Conservation (phyloP, 1,140 invertebrate genomes). For the Polypedilum vanderplanki region DNA sequence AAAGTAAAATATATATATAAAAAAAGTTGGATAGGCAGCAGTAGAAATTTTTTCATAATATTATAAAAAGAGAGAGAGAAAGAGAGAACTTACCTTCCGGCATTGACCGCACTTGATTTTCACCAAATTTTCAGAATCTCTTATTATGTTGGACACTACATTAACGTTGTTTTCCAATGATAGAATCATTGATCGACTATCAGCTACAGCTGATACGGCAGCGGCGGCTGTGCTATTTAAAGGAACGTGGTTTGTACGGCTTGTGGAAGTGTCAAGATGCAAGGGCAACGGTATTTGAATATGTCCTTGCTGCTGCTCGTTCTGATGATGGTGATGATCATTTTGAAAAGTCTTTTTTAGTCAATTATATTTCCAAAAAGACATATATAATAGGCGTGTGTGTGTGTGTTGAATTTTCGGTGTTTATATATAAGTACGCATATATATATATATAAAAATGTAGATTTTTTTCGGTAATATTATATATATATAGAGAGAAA, state of each 20-base stretch:
- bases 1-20: not conserved
- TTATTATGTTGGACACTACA: conserved; percentile 24
- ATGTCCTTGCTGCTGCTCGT: not conserved
- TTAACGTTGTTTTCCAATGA: conserved; percentile 27
- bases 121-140: conserved; percentile 22
- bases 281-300: conserved; percentile 25
- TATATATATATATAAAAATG: conserved; percentile 5
- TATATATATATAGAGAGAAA: not conserved
- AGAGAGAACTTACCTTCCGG: conserved; percentile 8
- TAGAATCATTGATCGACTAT: conserved; percentile 23
- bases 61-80: not conserved
- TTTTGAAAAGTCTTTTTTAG: conserved; percentile 28
- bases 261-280: conserved; percentile 27
- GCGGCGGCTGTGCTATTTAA: conserved; percentile 8
- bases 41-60: not conserved
- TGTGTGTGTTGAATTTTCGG: not conserved
- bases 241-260: conserved; percentile 27
- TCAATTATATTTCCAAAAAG: not conserved
- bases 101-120: conserved; percentile 26
- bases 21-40: not conserved
- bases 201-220: not conserved
- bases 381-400: not conserved
- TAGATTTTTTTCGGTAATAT: not conserved
- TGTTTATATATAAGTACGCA: not conserved
- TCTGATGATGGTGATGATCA: conserved; percentile 23